These are phyloP conservation scores for Villa cingulata DNA, from an alignment of 2,888 invertebrate species.

Conservation along the genomic window DNA sequence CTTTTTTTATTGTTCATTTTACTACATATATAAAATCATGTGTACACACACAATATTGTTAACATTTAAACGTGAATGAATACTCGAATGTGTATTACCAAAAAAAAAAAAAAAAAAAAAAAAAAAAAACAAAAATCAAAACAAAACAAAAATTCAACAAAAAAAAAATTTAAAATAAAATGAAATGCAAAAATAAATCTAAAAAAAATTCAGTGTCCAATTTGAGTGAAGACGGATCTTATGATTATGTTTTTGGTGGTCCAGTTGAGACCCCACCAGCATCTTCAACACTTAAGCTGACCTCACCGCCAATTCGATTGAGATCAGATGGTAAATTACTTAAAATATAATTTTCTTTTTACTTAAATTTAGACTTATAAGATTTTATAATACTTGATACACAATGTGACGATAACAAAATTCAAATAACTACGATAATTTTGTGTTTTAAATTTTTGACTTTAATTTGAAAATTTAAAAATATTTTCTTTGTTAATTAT, in stretches of 20 bases:
- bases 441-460: neutral
- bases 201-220: slow-evolving; percentile 30
- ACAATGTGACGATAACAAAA: too few relatives aligned
- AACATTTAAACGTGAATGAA: too few relatives aligned
- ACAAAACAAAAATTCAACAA: slow-evolving; percentile 2
- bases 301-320: slow-evolving; percentile 37
- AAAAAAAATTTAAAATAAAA: neutral
- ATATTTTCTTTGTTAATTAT: too few relatives aligned
- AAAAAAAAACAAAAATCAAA: neutral
- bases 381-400: too few relatives aligned
- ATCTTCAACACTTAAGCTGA: slow-evolving; percentile 38
- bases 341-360: too few relatives aligned
- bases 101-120: slow-evolving; percentile 2
- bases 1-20: too few relatives aligned
- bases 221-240: slow-evolving; percentile 37
- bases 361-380: neutral
- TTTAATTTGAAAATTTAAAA: slow-evolving; percentile 1
- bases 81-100: too few relatives aligned
- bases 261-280: slow-evolving; percentile 36
- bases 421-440: neutral
- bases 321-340: slow-evolving; percentile 34
- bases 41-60: too few relatives aligned
- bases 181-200: neutral
- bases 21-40: too few relatives aligned
- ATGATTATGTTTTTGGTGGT: slow-evolving; percentile 40